Percentiles rank a stretch among this genome's conserved stretches.
phyloP scores from a whole-genome alignment of 2,888 invertebrate genomes.

The Eudemis profundana region DNA sequence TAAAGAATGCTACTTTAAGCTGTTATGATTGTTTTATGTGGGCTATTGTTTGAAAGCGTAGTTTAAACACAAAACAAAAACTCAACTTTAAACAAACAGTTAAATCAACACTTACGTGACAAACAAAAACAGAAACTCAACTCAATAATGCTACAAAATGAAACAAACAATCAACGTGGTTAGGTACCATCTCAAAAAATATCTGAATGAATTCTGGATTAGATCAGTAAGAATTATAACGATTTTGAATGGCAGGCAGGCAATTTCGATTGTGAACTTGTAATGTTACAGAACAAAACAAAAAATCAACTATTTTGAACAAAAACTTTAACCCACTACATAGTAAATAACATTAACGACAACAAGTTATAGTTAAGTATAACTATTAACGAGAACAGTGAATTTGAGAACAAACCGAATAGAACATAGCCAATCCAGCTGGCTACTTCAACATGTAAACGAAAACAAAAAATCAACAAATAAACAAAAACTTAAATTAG shows the following conservation, averaged over 20 bases:
- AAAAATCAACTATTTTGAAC: slow-evolving; percentile 52
- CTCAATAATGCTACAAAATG: slow-evolving; percentile 34
- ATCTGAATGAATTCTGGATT: slow-evolving; percentile 10
- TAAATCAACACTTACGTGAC: slow-evolving; percentile 50
- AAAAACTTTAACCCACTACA: slow-evolving; percentile 46
- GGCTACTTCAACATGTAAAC: slow-evolving; percentile 21
- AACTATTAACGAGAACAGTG: slow-evolving; percentile 15
- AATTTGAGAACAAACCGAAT: slow-evolving; percentile 1
- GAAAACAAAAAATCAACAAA: slow-evolving; percentile 44
- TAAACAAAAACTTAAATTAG: slow-evolving; percentile 58
- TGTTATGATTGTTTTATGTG: neutral
- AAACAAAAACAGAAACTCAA: slow-evolving; percentile 42
- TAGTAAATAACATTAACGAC: slow-evolving; percentile 27
- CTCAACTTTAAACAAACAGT: slow-evolving; percentile 51
- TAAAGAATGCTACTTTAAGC: neutral
- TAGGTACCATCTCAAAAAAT: neutral
- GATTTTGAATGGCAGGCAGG: slow-evolving; percentile 12
- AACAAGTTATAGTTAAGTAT: slow-evolving; percentile 11
- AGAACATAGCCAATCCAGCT: slow-evolving; percentile 32
- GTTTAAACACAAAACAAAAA: slow-evolving; percentile 57
- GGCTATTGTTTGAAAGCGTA: slow-evolving; percentile 5
- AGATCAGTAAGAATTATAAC: slow-evolving; percentile 5
- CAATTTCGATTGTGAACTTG: slow-evolving; percentile 12
- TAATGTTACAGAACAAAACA: slow-evolving; percentile 44
- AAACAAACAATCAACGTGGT: slow-evolving; percentile 48